Conservation (phyloP, 2,797 vertebrate genomes). For the Coregonus sp. region DNA sequence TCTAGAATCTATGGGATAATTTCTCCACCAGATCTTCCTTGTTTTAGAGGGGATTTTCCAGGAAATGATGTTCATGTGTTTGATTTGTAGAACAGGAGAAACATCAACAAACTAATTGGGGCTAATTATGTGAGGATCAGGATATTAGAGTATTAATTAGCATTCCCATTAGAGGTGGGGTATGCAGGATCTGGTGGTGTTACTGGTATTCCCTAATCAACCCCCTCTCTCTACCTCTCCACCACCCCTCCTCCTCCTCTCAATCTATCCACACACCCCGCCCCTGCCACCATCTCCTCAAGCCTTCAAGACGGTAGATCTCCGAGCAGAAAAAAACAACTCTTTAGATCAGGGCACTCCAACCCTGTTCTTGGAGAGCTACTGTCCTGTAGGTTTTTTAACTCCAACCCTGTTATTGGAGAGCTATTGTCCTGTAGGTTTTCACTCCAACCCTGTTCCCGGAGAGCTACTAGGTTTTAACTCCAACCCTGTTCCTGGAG, state of each 20-base stretch:
- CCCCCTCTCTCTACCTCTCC: not conserved
- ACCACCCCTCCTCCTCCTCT: slow-evolving; percentile 25
- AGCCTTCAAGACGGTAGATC: not conserved
- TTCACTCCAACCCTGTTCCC: too few species aligned
- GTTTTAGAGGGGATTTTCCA: slow-evolving; percentile 16
- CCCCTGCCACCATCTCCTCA: not conserved
- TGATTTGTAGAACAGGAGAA: slow-evolving; percentile 23
- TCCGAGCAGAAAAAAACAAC: not conserved
- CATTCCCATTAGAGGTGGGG: not conserved
- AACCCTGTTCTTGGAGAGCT: too few species aligned
- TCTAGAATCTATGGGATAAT: not conserved
- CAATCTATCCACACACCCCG: not conserved
- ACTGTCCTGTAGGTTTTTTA: too few species aligned
- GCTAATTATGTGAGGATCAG: slow-evolving; percentile 14
- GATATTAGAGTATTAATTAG: not conserved
- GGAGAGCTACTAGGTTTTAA: too few species aligned
- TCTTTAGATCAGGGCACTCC: too few species aligned
- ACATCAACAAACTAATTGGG: slow-evolving; percentile 26
- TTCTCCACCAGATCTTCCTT: not conserved
- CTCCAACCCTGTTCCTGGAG: too few species aligned
- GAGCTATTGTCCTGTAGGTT: too few species aligned
- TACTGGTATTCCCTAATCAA: not conserved
- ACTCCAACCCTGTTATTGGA: too few species aligned
- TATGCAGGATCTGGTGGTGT: not conserved
- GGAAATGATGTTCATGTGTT: slow-evolving; percentile 28